These are phyloP conservation scores for Drosophila pseudotakahashii DNA, from an alignment of 2,888 invertebrate species.

Conservation along the genomic window DNA sequence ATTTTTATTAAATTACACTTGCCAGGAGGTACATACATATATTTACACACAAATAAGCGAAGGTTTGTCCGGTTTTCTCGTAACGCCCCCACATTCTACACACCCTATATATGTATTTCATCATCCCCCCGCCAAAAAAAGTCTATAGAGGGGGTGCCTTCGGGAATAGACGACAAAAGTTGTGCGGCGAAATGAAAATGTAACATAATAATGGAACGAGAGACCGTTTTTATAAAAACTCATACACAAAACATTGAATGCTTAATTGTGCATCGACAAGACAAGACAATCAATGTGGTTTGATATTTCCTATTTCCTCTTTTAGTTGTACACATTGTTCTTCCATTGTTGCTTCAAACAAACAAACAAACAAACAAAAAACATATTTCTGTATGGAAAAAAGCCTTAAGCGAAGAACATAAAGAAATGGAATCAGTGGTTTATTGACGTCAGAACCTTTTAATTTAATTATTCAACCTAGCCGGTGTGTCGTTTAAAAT, in stretches of 20 bases:
- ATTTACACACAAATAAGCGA: not conserved
- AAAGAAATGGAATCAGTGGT: conserved; percentile 2
- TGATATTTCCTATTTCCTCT: conserved; percentile 58
- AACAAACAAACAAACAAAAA: conserved; percentile 33
- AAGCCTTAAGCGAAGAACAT: conserved; percentile 9
- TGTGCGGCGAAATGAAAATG: conserved; percentile 10
- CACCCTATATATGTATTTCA: not conserved
- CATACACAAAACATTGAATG: conserved; percentile 41
- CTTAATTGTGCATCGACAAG: conserved; percentile 49
- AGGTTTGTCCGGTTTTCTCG: not conserved
- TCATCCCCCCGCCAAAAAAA: not conserved
- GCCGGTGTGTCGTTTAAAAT: conserved; percentile 1
- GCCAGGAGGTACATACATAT: not conserved
- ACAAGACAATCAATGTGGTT: conserved; percentile 77
- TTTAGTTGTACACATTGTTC: conserved; percentile 50
- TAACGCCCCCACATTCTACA: not conserved
- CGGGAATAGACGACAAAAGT: conserved; percentile 4
- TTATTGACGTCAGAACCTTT: not conserved
- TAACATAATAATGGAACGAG: not conserved
- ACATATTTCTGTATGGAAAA: conserved; percentile 12
- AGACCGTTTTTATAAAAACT: conserved; percentile 33
- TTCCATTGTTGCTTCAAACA: conserved; percentile 52
- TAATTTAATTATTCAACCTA: not conserved
- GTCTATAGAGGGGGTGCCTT: not conserved
- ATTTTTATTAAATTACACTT: conserved; percentile 39